phyloP scores from a whole-genome alignment of 2,888 invertebrate species.

The Melanophora roralis region DNA sequence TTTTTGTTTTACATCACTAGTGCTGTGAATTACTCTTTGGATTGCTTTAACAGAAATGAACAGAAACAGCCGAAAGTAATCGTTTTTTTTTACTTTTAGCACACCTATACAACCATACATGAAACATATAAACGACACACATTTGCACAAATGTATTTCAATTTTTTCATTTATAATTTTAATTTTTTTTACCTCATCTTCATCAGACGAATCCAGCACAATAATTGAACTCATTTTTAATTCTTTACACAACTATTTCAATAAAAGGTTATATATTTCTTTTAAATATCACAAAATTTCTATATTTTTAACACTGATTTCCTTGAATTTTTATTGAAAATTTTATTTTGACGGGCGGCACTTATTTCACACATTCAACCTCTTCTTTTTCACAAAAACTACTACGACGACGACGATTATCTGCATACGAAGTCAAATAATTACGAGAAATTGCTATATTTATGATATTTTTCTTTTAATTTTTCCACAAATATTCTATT shows the following conservation, averaged over 20 bases:
- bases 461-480: conserved; percentile 59
- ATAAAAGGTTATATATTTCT: conserved; percentile 11
- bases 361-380: conserved; percentile 62
- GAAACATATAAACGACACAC: conserved; percentile 37
- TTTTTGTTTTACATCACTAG: conserved; percentile 50
- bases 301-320: background rate
- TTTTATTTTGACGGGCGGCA: conserved; percentile 61
- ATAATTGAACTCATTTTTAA: conserved; percentile 73
- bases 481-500: conserved; percentile 59
- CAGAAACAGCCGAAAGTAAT: conserved; percentile 42
- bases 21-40: conserved; percentile 25
- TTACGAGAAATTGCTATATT: conserved; percentile 60
- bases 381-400: conserved; percentile 61
- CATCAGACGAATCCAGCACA: conserved; percentile 76
- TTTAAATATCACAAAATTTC: background rate
- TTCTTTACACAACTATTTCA: background rate
- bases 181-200: conserved; percentile 75
- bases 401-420: conserved; percentile 62
- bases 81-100: conserved; percentile 47
- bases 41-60: conserved; percentile 35
- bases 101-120: conserved; percentile 45
- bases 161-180: conserved; percentile 45
- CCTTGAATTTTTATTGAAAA: conserved; percentile 54
- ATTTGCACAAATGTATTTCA: conserved; percentile 26
- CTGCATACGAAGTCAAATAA: conserved; percentile 66